A percentile compares a stretch with the other conserved stretches of the same genome.
phyloP scores from a whole-genome alignment of 2,797 vertebrate genomes.

The Etheostoma perlongum region DNA sequence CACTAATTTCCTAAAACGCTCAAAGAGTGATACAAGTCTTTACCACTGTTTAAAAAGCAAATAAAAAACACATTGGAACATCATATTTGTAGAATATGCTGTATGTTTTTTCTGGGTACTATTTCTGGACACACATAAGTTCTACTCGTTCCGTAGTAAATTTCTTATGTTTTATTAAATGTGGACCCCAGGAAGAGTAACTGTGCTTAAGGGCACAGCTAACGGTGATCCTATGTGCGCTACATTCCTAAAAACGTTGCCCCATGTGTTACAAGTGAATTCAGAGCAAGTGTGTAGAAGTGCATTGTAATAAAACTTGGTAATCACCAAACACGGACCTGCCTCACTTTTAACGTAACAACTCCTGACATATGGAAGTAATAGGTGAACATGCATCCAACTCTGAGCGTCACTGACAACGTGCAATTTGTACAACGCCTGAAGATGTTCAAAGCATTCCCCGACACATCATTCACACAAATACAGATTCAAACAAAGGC shows the following conservation, averaged over 20 bases:
- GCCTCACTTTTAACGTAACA: slow-evolving; percentile 18
- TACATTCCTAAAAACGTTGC: background rate
- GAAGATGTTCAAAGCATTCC: slow-evolving; percentile 38
- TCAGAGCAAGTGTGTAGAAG: background rate
- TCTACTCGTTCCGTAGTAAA: no score
- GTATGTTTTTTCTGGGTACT: no score
- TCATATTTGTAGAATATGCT: no score
- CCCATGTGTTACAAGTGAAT: background rate
- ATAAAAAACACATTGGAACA: no score
- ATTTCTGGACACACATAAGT: no score
- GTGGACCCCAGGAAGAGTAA: no score
- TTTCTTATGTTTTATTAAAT: no score
- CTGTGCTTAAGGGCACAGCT: no score
- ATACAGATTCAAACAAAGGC: slow-evolving; percentile 59
- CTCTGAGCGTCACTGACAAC: slow-evolving; percentile 18
- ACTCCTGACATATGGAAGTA: slow-evolving; percentile 24
- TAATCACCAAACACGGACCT: slow-evolving; percentile 7
- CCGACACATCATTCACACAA: slow-evolving; percentile 32
- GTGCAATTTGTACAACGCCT: slow-evolving; percentile 8
- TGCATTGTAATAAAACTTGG: background rate
- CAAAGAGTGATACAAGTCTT: no score
- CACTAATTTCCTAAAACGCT: no score
- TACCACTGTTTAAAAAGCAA: no score
- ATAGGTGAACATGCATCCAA: slow-evolving; percentile 19
- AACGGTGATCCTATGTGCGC: background rate